A percentile compares a stretch with the other conserved stretches of the same genome.
phyloP scores from a whole-genome alignment of 2,113 vertebrate species.

The Halcyon malimbica region DNA sequence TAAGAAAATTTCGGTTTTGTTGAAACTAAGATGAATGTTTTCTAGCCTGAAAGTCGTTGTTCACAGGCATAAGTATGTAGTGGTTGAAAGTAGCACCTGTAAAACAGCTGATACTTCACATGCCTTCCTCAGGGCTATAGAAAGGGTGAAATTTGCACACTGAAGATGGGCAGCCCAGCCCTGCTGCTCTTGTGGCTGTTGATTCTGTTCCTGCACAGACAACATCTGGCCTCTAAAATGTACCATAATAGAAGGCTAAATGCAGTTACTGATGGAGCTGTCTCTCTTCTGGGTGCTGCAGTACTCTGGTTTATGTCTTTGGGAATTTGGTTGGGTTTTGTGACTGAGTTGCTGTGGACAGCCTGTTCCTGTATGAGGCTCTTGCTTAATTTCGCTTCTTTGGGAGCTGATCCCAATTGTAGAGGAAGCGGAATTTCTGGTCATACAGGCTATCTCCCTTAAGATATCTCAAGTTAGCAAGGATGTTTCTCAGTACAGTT shows the following conservation, averaged over 20 bases:
- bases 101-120: neutral
- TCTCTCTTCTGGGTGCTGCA: neutral
- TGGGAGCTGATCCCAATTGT: neutral
- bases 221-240: neutral
- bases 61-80: neutral
- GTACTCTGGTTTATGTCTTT: too few relatives aligned
- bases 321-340: accelerated
- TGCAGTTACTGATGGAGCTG: too few relatives aligned
- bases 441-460: neutral
- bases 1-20: neutral
- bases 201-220: conserved; percentile 1
- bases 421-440: neutral
- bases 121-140: neutral
- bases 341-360: neutral
- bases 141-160: neutral
- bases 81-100: neutral
- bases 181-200: neutral
- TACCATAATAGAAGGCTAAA: neutral
- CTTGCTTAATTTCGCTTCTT: neutral
- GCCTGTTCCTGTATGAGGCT: neutral
- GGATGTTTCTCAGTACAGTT: neutral
- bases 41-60: neutral
- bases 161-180: neutral
- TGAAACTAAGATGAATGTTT: neutral
- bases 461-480: neutral